Evolutionary conservation across 2,113 vertebrate genomes (phyloP).

Genomic region (Puma concolor): DNA sequence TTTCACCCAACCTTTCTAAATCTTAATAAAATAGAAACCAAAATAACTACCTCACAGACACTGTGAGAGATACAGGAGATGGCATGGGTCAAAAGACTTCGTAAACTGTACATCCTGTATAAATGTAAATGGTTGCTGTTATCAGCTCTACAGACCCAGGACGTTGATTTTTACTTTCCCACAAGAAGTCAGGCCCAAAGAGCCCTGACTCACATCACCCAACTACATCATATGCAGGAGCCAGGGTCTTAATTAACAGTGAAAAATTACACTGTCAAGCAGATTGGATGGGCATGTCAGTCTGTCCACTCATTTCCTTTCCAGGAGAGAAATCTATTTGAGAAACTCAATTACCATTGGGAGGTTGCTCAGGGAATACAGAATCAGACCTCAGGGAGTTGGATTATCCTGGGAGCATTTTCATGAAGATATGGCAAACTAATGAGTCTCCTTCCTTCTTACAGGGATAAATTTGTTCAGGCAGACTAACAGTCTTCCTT

Average conservation of each 20-base stretch:
- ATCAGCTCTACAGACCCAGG: not conserved
- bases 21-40: not conserved
- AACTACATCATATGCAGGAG: not conserved
- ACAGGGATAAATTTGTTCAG: not conserved
- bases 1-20: slow-evolving; percentile 8
- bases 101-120: not conserved
- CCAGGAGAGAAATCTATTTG: not conserved
- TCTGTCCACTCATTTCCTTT: slow-evolving; percentile 18
- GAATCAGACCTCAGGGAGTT: not conserved
- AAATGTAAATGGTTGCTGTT: not conserved
- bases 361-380: not conserved
- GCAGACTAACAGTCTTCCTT: not conserved
- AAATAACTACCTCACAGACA: not conserved
- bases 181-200: not conserved
- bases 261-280: not conserved
- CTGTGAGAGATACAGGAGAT: not conserved
- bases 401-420: not conserved
- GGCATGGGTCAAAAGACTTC: not conserved
- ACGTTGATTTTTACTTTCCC: not conserved
- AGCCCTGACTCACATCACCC: not conserved
- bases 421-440: not conserved
- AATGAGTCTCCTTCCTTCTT: not conserved
- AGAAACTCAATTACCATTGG: not conserved
- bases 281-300: not conserved
- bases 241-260: not conserved